Evolutionary conservation across 2,113 vertebrate genomes (phyloP), one percentile per base, ranked within the genome.

Genomic region (Passer domesticus): DNA sequence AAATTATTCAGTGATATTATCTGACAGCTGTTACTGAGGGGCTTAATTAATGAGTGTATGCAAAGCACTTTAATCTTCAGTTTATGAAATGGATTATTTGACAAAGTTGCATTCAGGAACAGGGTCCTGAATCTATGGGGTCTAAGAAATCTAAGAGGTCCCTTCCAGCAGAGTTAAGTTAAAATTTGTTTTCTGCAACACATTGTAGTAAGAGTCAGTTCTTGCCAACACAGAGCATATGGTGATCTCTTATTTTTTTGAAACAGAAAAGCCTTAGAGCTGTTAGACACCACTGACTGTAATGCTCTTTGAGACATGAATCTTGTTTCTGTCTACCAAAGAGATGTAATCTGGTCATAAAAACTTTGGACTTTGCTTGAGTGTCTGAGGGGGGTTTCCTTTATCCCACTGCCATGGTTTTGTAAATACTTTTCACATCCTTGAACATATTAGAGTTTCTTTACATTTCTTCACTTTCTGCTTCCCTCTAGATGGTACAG

Each of bases 1-100:
- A 95, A 96, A 96, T 93, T 93, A 96, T 96, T 96, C 95, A 90
- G 72, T 93, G 92, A 94, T 94, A 93, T 88, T 96, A 93, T 96
- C 75, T 94, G 94, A 95, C 96, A 96, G 67, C 75, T 95, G 85
- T 90, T 93, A 95, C 90, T 94, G 52, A 92, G 85, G 83, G 88
- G 82, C 15, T 89, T 97, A 94, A 96, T 96, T 97, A 96, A 92
- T 52, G 35, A 90, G 59, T 75, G 43, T 56, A 83, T 90, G 82
- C 63, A 94, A 95, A 90, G 13, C 37, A 66, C 79, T 96, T 93
- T 83, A 80, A 88, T 96, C 78, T 92, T 90, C 73, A 44, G 60
- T 79, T 89, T 93, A 60, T 73, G 62, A 89, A 87, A 89, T 28
- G 17, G n/a, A 60, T 89, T 94, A 78, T 56, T 87, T 89, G 69